Evolutionary conservation across 1,140 invertebrate genomes (phyloP), one percentile per base, ranked within the genome.

Genomic region (Cydia splendana): DNA sequence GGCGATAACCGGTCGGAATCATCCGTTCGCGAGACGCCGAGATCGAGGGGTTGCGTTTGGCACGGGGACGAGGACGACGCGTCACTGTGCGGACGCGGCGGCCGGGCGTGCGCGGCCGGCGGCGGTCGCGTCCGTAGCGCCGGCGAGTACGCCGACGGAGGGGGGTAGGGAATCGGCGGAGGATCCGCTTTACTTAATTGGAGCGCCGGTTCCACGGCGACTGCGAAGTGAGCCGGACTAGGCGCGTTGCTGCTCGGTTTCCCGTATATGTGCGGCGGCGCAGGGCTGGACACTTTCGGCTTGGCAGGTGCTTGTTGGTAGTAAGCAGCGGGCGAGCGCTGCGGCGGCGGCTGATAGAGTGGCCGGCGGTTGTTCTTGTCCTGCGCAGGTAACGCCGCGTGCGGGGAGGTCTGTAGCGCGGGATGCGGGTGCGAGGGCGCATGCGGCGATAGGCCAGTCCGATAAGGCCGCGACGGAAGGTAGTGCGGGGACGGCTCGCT

Each of bases 191-290:
- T 97, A 38, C 95, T 95, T 30, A 96, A 92, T 28, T 95, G 95
- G 75, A 96, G 88, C 24, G 95, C 87, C 4, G 93, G 89, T 38
- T 94, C 94, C 65, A 80, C 95, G 86, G 87, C 95, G 94, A 76
- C 95, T 91, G 78, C 95, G 94, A 79, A 95, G 94, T 81, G 96
- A 94, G 80, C 94, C 87, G 88, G 95, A 94, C 82, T 95, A 94
- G 71, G 95, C 93, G 83, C 88, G 76, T 95, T 94, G 79, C 94
- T 94, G 79, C 94, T 94, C 7, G 96, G 96, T 88, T 96, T 96
- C 4, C 96, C 95, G 85, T 96, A 97, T 76, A 97, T 95, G 79
- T 97, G 96, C 57, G 95, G 95, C n/a, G 96, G 96, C 73, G 96
- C 96, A 4, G 96, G 96, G 86, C 96, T 96, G 80, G 95, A 96